These are phyloP conservation scores for Biston betularia DNA, from an alignment of 2,888 invertebrate genomes.

Conservation along the genomic window DNA sequence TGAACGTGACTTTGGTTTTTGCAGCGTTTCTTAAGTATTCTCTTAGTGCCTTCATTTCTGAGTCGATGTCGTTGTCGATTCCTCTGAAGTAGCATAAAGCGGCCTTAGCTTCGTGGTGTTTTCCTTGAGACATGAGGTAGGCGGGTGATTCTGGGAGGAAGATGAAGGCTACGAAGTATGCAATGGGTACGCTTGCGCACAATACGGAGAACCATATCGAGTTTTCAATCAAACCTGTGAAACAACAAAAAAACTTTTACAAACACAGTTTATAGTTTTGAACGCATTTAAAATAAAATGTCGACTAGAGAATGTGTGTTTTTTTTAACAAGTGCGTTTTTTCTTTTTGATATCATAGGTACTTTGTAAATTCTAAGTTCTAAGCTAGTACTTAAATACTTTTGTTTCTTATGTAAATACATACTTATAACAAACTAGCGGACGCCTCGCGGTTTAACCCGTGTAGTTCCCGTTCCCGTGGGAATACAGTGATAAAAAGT, in stretches of 20 bases:
- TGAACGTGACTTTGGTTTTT: constrained; percentile 75
- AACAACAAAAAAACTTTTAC: not conserved
- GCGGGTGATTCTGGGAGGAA: constrained; percentile 91
- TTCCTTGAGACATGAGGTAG: constrained; percentile 85
- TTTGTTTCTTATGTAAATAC: too few species aligned
- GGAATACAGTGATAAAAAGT: too few species aligned
- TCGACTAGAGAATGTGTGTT: not conserved
- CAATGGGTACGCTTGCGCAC: constrained; percentile 73
- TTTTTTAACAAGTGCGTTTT: too few species aligned
- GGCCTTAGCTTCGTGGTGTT: constrained; percentile 85
- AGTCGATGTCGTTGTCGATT: constrained; percentile 83
- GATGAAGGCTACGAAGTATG: constrained; percentile 83
- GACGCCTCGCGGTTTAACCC: too few species aligned
- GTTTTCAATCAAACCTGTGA: constrained; percentile 73
- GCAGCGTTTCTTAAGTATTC: constrained; percentile 77
- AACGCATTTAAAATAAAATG: not conserved
- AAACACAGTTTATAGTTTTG: not conserved
- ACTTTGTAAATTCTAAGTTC: too few species aligned
- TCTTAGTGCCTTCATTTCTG: constrained; percentile 82
- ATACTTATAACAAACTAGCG: too few species aligned
- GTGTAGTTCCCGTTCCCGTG: too few species aligned
- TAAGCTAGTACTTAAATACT: too few species aligned
- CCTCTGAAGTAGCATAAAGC: constrained; percentile 88
- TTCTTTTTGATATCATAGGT: too few species aligned
- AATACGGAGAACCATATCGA: constrained; percentile 74